A percentile compares a stretch with the other conserved stretches of the same genome.
Evolutionary conservation across 2,113 vertebrate genomes (phyloP).

Genomic region (Aleadryas rufinucha): DNA sequence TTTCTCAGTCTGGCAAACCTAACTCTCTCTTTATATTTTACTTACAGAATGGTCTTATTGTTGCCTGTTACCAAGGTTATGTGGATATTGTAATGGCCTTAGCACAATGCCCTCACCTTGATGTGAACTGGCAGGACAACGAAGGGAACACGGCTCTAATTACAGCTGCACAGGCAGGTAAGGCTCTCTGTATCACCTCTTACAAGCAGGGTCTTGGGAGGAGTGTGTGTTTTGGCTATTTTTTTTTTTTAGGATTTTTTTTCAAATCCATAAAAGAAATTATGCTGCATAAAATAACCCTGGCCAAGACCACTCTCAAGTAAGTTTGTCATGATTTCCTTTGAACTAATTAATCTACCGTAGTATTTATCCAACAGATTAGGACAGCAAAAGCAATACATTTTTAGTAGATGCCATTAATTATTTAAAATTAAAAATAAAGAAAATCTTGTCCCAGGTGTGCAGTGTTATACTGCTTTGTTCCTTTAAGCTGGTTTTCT

Average conservation of each 20-base stretch:
- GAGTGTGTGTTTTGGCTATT: not conserved
- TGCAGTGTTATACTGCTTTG: not conserved
- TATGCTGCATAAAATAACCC: not conserved
- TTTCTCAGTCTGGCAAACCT: not conserved
- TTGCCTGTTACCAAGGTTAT: conserved; percentile 94
- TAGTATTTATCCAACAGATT: not conserved
- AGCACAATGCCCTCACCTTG: conserved; percentile 88
- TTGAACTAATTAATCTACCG: not conserved
- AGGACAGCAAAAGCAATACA: not conserved
- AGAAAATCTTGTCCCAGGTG: not conserved
- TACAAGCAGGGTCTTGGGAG: not conserved
- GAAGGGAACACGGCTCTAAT: conserved; percentile 96
- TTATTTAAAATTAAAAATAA: not conserved
- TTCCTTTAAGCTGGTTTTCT: not conserved
- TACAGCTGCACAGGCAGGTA: conserved; percentile 94
- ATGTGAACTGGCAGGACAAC: conserved; percentile 97
- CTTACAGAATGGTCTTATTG: conserved; percentile 86
- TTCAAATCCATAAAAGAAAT: not conserved
- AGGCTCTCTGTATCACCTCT: not conserved
- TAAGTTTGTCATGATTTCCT: not conserved
- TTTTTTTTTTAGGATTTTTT: not conserved
- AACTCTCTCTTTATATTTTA: conserved; percentile 8
- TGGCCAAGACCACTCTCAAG: not conserved
- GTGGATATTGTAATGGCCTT: conserved; percentile 90
- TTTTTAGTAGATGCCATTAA: not conserved